Evolutionary conservation across 2,888 invertebrate genomes (phyloP).

Genomic region (Strigamia crassipes): DNA sequence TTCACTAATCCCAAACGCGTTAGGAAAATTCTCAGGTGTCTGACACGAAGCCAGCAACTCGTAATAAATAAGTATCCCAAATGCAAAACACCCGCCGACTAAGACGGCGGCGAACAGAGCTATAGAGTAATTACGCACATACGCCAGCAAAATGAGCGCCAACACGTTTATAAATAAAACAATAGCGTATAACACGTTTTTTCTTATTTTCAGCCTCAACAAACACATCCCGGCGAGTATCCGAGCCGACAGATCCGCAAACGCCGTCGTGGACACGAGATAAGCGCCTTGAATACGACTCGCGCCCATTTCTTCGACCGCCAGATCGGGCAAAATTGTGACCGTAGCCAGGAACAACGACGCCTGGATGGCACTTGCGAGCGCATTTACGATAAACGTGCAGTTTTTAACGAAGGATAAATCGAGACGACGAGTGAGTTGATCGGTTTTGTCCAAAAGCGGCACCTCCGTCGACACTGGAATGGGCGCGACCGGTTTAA

Average conservation of each 20-base stretch:
- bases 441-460: background rate
- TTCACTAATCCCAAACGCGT: conserved; percentile 39
- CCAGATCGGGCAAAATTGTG: conserved; percentile 32
- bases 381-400: background rate
- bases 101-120: background rate
- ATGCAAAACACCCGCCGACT: background rate
- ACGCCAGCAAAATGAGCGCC: background rate
- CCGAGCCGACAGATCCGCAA: background rate
- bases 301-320: background rate
- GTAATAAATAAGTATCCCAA: conserved; percentile 27
- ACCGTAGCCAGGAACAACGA: conserved; percentile 1
- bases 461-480: background rate
- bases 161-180: background rate
- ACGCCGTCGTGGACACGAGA: conserved; percentile 18
- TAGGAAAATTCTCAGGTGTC: background rate
- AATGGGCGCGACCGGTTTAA: background rate
- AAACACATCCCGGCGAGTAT: background rate
- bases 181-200: background rate
- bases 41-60: conserved; percentile 44
- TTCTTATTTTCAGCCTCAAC: background rate
- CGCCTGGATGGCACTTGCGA: conserved; percentile 8
- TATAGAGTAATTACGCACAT: background rate
- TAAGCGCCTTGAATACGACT: background rate
- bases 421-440: no score
- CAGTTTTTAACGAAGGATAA: background rate